Conservation (phyloP, 2,888 invertebrate genomes). For the Flexamia atlantica region DNA sequence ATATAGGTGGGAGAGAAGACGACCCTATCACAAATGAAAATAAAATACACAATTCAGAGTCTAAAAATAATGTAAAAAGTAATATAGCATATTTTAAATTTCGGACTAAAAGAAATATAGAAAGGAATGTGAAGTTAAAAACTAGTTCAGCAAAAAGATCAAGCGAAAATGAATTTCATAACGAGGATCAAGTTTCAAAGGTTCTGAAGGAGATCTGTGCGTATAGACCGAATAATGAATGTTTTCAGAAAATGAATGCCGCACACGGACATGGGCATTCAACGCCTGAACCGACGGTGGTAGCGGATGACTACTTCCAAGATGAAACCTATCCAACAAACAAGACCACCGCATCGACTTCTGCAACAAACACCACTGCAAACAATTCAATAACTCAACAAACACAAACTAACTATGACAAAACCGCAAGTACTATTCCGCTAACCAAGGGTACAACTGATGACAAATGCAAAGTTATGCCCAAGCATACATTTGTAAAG, state of each 20-base stretch:
- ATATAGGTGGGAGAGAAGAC: not conserved
- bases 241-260: not conserved
- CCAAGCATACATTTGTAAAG: not conserved
- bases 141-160: not conserved
- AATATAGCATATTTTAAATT: not conserved
- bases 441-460: not conserved
- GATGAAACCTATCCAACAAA: not conserved
- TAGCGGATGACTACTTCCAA: not conserved
- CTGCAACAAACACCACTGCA: not conserved
- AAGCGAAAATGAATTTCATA: not conserved
- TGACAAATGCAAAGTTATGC: not conserved
- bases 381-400: not conserved
- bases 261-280: not conserved
- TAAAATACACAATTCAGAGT: not conserved
- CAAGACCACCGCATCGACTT: not conserved
- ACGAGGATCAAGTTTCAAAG: not conserved
- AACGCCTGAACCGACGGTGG: not conserved
- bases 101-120: not conserved
- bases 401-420: not conserved
- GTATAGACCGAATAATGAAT: constrained; percentile 23
- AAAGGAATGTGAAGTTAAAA: not conserved
- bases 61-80: not conserved
- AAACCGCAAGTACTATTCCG: not conserved
- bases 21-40: not conserved
- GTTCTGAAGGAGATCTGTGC: not conserved